These are phyloP conservation scores for Cynodonichthys magdalenae DNA, from an alignment of 2,797 vertebrate genomes.

Conservation along the genomic window DNA sequence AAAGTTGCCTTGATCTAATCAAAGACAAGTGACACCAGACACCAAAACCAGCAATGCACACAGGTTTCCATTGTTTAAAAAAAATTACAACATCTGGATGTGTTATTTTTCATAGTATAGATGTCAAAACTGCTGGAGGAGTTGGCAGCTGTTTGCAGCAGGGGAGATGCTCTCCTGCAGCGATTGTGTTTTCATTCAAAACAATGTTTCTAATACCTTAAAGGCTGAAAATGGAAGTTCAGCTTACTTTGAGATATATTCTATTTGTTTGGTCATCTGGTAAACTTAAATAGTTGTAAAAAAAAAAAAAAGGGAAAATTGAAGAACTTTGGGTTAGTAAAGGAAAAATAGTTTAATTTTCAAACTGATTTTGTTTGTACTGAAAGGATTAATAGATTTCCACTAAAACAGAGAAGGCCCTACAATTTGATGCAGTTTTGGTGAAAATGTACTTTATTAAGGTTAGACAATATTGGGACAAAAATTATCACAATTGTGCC, in stretches of 20 bases:
- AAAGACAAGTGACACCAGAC: conserved; percentile 48
- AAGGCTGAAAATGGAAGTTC: neutral
- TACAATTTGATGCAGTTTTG: neutral
- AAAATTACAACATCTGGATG: conserved; percentile 35
- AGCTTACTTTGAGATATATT: too few relatives aligned
- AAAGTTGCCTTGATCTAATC: conserved; percentile 56
- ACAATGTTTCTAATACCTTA: conserved; percentile 29
- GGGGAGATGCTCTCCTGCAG: conserved; percentile 58
- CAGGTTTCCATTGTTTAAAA: conserved; percentile 12
- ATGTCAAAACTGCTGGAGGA: conserved; percentile 32
- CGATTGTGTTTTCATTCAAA: conserved; percentile 40
- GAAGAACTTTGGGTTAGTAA: too few relatives aligned
- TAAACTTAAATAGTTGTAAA: too few relatives aligned
- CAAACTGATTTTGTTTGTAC: too few relatives aligned
- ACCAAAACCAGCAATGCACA: conserved; percentile 1
- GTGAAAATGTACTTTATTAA: neutral
- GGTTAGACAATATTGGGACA: too few relatives aligned
- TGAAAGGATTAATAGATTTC: too few relatives aligned
- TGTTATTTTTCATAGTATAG: conserved; percentile 54
- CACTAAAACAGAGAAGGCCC: neutral
- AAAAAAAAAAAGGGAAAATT: too few relatives aligned
- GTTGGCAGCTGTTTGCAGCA: conserved; percentile 73
- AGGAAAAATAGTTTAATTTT: too few relatives aligned
- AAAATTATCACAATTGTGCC: too few relatives aligned
- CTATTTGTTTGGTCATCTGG: too few relatives aligned